Evolutionary conservation across 2,113 vertebrate species (phyloP), one percentile per base, ranked within the genome.

Genomic region (Lonchura striata): DNA sequence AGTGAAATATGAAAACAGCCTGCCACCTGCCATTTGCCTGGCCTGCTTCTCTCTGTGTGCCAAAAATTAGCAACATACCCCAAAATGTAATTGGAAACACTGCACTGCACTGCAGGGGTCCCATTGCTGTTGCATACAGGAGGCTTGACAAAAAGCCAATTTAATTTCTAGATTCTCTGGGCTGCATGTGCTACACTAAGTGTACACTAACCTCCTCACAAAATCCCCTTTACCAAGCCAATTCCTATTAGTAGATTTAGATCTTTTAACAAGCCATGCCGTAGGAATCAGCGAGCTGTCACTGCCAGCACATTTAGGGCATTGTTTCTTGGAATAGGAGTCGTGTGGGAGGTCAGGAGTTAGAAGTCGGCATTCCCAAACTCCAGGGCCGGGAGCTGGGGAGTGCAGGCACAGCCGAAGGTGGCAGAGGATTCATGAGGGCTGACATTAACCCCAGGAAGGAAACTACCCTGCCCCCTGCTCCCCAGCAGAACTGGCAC

Each of bases 1-100:
- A 63, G 71, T 90, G 70, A 91, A 92, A 91, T 77, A 86, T 28
- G 88, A 92, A 89, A 94, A 94, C 96, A 96, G 92, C 94, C 95
- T 94, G 94, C 92, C 96, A 96, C 95, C 96, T 96, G 95, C 96
- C 90, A 96, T 85, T 96, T 80, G 96, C 95, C 86, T 94, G 94
- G 88, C 92, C 92, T 66, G 57, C 53, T 79, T 86, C 86, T 71
- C 80, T 78, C 83, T 50, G 49, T 42, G 91, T 97, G 96, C 96
- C 96, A 96, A 94, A 97, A 96, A 94, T 85, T 89, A 97, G 96
- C 88, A 92, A 89, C 88, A 35, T 86, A 86, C 91, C 91, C 94
- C 88, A 68, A 95, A 96, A 94, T 94, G 66, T 97, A 96, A 97
- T 96, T 95, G 94, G 95, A 96, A 97, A 96, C 95, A 96, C 92